Base-by-base conservation (phyloP, 2,113 vertebrate species). In the Alectura lathami region DNA sequence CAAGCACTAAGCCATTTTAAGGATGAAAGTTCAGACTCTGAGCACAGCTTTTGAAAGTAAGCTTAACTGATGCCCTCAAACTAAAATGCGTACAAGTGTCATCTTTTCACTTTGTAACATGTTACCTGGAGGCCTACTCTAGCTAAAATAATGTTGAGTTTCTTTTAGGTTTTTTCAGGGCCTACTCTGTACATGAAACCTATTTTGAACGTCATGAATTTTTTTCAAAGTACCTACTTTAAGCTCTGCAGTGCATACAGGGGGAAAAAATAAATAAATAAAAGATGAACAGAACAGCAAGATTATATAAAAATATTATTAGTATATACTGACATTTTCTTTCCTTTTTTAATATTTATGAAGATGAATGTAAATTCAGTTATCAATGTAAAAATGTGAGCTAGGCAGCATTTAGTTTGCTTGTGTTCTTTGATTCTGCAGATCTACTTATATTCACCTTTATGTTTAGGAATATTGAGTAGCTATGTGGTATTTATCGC, bases 361-460 rank as follows among this genome's bases (percentile, higher is more conserved):
- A 80, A 6, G 23, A 88, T 88, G 73, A 87, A 79, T 43, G 17
- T 51, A 21, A 89, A 91, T 68, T 89, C 23, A 47, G 69, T 45
- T 66, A 40, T 76, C 83, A 54, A 14, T 70, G 32, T 60, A 69
- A 89, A 93, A 92, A 85, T 67, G 53, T 48, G 30, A 87, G 27
- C 48, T 88, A 63, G 63, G 42, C 43, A 79, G 14, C 63, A 54
- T 80, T 85, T 75, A 56, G 3, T 68, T 81, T 91, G 9, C 27
- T 75, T 47, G 2, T 22, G 48, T 88, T 89, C 75, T 91, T 90
- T 85, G 30, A 88, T 88, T 92, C 79, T 84, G 75, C 79, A 94
- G 62, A 43, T 84, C 50, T 82, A 17, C 38, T 94, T 95, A 57
- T 10, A 1, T 88, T 89, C 72, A 63, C 13, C 18, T 92, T 45